Percentiles rank a stretch among this genome's conserved stretches.
These are phyloP conservation scores for Florisuga fusca DNA, from an alignment of 2,797 vertebrate genomes.

Conservation along the genomic window DNA sequence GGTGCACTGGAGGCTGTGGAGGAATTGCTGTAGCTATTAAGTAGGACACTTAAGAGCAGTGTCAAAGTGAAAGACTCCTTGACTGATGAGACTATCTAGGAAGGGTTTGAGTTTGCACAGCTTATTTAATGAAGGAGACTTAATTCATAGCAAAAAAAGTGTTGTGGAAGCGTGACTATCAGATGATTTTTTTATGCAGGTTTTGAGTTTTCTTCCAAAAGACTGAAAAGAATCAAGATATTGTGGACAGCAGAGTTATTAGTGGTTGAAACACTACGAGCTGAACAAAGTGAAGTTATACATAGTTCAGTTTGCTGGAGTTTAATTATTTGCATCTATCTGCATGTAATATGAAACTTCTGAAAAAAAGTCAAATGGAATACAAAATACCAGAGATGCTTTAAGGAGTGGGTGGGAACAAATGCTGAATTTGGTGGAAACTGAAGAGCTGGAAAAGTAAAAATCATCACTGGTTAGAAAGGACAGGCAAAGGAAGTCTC, in stretches of 20 bases:
- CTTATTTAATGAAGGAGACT: not conserved
- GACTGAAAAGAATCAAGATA: not conserved
- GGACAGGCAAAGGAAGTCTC: not conserved
- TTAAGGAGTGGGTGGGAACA: not conserved
- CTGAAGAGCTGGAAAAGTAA: not conserved
- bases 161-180: not conserved
- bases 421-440: not conserved
- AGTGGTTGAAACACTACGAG: not conserved
- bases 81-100: not conserved
- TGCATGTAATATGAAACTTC: not conserved
- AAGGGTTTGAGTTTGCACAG: not conserved
- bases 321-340: not conserved
- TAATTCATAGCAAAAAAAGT: not conserved
- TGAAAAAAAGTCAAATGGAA: not conserved
- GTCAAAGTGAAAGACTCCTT: not conserved
- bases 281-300: not conserved
- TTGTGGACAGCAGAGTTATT: not conserved
- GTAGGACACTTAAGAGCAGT: not conserved
- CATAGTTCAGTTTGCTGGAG: accelerated
- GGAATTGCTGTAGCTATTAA: not conserved
- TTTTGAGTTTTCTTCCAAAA: not conserved
- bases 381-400: not conserved
- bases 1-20: not conserved
- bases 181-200: not conserved
- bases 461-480: not conserved